Percentiles rank a stretch among this genome's conserved stretches.
These are phyloP conservation scores for Rotaria socialis DNA, from an alignment of 2,888 invertebrate species.

Conservation along the genomic window DNA sequence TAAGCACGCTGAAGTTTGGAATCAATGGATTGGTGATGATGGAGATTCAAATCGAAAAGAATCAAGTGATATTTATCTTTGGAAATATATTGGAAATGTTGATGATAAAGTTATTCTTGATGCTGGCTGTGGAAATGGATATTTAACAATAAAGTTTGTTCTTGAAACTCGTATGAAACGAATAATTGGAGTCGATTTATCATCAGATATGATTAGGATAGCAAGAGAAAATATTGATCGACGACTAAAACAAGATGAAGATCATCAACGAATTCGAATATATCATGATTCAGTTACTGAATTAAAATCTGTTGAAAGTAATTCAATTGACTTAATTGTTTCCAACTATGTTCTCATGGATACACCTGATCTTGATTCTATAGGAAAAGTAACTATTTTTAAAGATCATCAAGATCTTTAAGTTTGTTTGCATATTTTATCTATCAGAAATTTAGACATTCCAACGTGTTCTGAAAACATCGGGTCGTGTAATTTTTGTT, in stretches of 20 bases:
- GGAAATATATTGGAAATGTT: constrained; percentile 24
- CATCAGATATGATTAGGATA: background rate
- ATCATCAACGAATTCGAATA: background rate
- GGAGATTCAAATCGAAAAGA: constrained; percentile 12
- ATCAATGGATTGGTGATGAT: constrained; percentile 18
- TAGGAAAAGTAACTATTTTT: background rate
- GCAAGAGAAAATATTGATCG: background rate
- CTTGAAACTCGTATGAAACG: background rate
- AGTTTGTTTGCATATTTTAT: too few species aligned
- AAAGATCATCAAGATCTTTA: too few species aligned
- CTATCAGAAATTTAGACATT: background rate
- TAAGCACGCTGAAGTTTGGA: background rate
- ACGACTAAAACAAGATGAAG: background rate
- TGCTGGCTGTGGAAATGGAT: constrained; percentile 35
- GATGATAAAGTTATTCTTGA: background rate
- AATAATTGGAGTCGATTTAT: constrained; percentile 1
- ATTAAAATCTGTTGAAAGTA: background rate
- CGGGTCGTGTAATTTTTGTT: constrained; percentile 10
- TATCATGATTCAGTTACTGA: constrained; percentile 21
- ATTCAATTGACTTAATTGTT: constrained; percentile 1
- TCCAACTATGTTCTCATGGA: constrained; percentile 11
- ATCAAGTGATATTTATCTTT: constrained; percentile 13
- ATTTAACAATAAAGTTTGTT: background rate
- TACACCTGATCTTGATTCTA: background rate
- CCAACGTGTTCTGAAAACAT: background rate